Base-by-base conservation (phyloP, 1,140 invertebrate genomes). In the Megalonaias nervosa region DNA sequence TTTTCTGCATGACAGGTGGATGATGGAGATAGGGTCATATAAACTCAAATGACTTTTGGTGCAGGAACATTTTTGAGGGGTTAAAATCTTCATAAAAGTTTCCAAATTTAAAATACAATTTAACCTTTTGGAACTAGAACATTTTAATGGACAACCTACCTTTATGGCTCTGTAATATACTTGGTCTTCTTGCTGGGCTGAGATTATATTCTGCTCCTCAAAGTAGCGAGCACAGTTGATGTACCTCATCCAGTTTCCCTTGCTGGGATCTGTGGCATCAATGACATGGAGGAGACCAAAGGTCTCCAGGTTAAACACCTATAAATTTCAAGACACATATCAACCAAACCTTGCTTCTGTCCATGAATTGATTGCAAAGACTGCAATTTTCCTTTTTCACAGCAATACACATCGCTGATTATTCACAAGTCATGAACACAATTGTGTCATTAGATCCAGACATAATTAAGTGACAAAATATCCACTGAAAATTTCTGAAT, bases 231-330 rank as follows among this genome's bases (percentile, higher is more conserved):
- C 89, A 79, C 86, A 88, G 75, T 90, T 89, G 12, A 90, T 86
- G 77, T 87, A 87, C 62, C 84, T 78, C 89, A 90, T 89, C 89
- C 89, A 90, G 77, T 88, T 85, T 38, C 85, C 83, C 17, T 78
- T 79, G 58, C 86, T 84, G 0, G 86, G 78, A 65, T 93, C 88
- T 0, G 68, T 78, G 9, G 89, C 92, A 85, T 93, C 92, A n/a
- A 93, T 85, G 56, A 82, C 83, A 67, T 83, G 79, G 38, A 78
- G 68, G 16, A 81, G 60, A 58, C 79, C 71, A 61, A 80, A 68
- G 19, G 80, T 83, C 48, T 78, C 72, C 31, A 80, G 75, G 62
- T 86, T 79, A 65, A 73, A 81, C 2, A 85, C 83, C 85, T 86
- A 61, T 5, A 67, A 73, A 57, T 21, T 4, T 21, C n/a, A 38